Evolutionary conservation across 1,140 invertebrate species (phyloP).

Genomic region (Planococcus citri): DNA sequence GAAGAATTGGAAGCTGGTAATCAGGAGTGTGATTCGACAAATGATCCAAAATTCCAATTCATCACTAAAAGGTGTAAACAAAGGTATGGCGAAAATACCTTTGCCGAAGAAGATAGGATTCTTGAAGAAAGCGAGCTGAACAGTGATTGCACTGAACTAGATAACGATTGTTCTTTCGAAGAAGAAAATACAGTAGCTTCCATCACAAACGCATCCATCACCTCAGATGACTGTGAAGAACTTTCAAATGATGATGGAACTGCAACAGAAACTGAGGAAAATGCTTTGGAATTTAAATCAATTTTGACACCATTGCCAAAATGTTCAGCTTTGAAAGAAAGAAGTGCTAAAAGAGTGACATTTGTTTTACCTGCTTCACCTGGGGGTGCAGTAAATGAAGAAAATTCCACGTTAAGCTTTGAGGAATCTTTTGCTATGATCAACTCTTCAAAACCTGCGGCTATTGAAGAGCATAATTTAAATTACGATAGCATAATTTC

Average conservation of each 20-base stretch:
- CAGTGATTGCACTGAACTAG: neutral
- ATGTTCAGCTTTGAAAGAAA: neutral
- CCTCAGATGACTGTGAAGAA: neutral
- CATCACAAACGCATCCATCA: neutral
- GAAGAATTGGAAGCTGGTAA: neutral
- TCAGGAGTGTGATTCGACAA: neutral
- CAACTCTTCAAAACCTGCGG: neutral
- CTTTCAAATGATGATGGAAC: neutral
- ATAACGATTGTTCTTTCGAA: neutral
- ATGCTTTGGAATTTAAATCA: neutral
- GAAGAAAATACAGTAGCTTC: neutral
- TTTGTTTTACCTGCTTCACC: neutral
- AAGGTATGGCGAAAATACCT: neutral
- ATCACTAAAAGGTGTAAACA: neutral
- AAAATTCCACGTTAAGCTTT: neutral
- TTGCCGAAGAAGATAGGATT: neutral
- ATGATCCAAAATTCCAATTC: neutral
- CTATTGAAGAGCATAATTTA: neutral
- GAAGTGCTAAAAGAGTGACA: constrained; percentile 1
- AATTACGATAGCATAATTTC: neutral
- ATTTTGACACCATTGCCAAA: neutral
- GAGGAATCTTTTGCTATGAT: neutral
- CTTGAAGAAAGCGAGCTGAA: neutral
- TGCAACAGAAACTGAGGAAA: neutral
- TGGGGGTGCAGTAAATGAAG: neutral